A percentile compares a stretch with the other conserved stretches of the same genome.
Evolutionary conservation across 2,888 invertebrate species (phyloP).

Genomic region (Hirtodrosophila histrioides): DNA sequence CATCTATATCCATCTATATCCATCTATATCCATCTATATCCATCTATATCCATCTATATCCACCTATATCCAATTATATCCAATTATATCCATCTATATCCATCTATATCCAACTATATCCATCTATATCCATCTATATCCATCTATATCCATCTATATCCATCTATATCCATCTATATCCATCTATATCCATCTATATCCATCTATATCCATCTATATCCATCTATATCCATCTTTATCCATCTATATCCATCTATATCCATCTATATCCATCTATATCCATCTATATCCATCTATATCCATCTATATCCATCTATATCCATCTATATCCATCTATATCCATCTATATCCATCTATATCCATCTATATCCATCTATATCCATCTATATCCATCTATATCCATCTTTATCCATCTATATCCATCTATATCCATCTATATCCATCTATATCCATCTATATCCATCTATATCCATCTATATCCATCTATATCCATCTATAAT

Average conservation of each 20-base stretch:
- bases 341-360: neutral
- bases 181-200: conserved; percentile 1
- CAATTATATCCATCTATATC: too few species aligned
- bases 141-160: too few species aligned
- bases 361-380: neutral
- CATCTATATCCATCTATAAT: conserved; percentile 1
- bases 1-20: too few species aligned
- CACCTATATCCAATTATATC: too few species aligned
- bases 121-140: too few species aligned
- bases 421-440: neutral
- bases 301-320: neutral
- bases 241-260: neutral
- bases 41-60: too few species aligned
- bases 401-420: neutral
- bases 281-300: neutral
- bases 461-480: neutral
- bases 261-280: neutral
- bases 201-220: too few species aligned
- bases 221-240: too few species aligned
- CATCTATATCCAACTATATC: too few species aligned
- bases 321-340: neutral
- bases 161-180: too few species aligned
- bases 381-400: too few species aligned
- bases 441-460: neutral
- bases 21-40: too few species aligned